Evolutionary conservation across 2,113 vertebrate species (phyloP), one percentile per base, ranked within the genome.

Genomic region (Centropus bengalensis): DNA sequence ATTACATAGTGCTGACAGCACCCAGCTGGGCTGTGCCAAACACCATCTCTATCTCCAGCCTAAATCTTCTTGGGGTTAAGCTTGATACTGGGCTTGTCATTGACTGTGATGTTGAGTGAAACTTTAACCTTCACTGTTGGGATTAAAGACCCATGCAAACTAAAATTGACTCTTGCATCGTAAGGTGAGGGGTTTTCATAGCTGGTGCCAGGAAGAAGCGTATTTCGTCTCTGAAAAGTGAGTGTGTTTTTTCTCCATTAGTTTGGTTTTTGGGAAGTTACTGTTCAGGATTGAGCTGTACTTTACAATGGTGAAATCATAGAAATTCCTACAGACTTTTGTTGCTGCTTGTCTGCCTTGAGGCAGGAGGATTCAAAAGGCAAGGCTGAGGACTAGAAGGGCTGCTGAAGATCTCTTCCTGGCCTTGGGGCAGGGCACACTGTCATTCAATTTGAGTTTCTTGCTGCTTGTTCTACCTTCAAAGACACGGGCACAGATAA

Each of bases 191-290:
- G 85, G 56, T 77, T 95, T 97, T 96, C 71, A 68, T 94, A 89
- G 86, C 33, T 87, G 71, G 62, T 96, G 82, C 91, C 93, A 94
- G 94, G 88, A 96, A 96, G 71, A 86, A 90, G 68, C 40, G 33
- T n/a, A 2, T 93, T 95, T 93, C 82, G 91, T 83, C 59, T 83
- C 64, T 68, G 93, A 93, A 88, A 88, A 95, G 71, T 26, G 13
- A 70, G 71, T 32, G 17, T 56, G 9, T 69, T 51, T 32, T 12
- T 64, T 12, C 9, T 36, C 47, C 2, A 2, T 64, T 75, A 58
- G 10, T 27, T 42, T 62, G 27, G 36, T 66, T 77, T 63, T 82
- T 22, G 62, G n/a, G 55, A 88, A 63, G 42, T 71, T 82, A 24
- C 30, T 26, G 15, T 54, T 75, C 56, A 32, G 15, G 1, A 0